A percentile compares a stretch with the other conserved stretches of the same genome.
These are phyloP conservation scores for Geophilus truncorum DNA, from an alignment of 2,888 invertebrate species.

Conservation along the genomic window DNA sequence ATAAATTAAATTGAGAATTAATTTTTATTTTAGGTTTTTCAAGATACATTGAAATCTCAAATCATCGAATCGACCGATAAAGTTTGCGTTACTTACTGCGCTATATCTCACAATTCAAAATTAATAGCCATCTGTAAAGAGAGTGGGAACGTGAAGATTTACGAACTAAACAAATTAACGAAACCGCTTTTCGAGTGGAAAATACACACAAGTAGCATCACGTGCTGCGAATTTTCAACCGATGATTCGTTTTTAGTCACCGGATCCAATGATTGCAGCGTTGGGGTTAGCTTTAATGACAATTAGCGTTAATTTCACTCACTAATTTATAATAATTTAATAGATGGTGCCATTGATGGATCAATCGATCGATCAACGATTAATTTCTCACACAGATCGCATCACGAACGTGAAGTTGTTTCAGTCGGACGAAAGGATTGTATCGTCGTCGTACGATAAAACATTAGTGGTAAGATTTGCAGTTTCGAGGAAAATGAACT, in stretches of 20 bases:
- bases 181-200: neutral
- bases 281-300: neutral
- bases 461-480: neutral
- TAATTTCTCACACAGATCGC: neutral
- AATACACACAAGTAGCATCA: neutral
- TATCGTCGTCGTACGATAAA: neutral
- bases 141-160: neutral
- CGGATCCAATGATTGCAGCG: neutral
- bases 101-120: neutral
- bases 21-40: neutral
- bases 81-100: neutral
- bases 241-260: neutral
- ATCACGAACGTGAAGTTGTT: neutral
- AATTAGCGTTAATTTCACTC: too few relatives aligned
- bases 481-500: neutral
- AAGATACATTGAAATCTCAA: neutral
- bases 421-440: neutral
- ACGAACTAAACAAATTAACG: neutral
- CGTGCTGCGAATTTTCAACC: neutral
- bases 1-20: neutral
- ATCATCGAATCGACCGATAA: neutral
- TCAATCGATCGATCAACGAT: neutral
- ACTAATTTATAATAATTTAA: neutral
- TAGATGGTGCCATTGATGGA: neutral
- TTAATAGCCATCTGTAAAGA: neutral